Percentiles rank a stretch among this genome's conserved stretches.
Evolutionary conservation across 2,888 invertebrate genomes (phyloP).

Genomic region (Morinoia aosen): DNA sequence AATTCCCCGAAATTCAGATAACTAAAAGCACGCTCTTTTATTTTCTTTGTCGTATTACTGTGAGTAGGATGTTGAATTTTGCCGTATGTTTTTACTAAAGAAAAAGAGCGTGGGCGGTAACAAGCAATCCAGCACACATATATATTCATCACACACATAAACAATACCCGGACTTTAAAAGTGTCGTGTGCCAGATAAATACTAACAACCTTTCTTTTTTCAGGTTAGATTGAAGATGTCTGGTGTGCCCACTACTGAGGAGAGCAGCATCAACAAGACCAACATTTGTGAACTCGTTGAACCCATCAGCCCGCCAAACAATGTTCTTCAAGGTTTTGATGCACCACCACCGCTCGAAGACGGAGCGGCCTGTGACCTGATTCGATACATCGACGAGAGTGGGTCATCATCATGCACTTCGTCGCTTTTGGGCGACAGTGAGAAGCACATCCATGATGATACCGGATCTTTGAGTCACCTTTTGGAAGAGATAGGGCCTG

Average conservation of each 20-base stretch:
- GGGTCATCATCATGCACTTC: slow-evolving; percentile 66
- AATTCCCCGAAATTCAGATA: too few relatives aligned
- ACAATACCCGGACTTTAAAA: too few relatives aligned
- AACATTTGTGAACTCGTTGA: slow-evolving; percentile 15
- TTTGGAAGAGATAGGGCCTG: slow-evolving; percentile 63
- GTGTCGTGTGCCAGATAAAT: background rate
- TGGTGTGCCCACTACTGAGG: slow-evolving; percentile 16
- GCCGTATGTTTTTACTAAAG: too few relatives aligned
- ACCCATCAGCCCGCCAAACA: background rate
- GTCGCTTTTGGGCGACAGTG: slow-evolving; percentile 56
- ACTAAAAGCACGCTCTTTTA: too few relatives aligned
- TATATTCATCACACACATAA: too few relatives aligned
- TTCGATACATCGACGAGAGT: slow-evolving; percentile 66
- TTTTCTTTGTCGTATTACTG: too few relatives aligned
- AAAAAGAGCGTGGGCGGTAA: too few relatives aligned
- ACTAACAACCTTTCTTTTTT: background rate
- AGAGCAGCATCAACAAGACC: background rate
- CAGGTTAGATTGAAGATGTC: slow-evolving; percentile 12
- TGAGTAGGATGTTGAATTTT: too few relatives aligned
- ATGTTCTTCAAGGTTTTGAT: slow-evolving; percentile 9
- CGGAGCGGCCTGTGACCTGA: slow-evolving; percentile 45
- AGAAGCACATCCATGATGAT: slow-evolving; percentile 31
- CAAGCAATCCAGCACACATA: too few relatives aligned
- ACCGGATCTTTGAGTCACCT: slow-evolving; percentile 63
- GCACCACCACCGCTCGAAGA: background rate